Conservation (phyloP, 2,888 invertebrate species). For the Slavum lentiscoides region DNA sequence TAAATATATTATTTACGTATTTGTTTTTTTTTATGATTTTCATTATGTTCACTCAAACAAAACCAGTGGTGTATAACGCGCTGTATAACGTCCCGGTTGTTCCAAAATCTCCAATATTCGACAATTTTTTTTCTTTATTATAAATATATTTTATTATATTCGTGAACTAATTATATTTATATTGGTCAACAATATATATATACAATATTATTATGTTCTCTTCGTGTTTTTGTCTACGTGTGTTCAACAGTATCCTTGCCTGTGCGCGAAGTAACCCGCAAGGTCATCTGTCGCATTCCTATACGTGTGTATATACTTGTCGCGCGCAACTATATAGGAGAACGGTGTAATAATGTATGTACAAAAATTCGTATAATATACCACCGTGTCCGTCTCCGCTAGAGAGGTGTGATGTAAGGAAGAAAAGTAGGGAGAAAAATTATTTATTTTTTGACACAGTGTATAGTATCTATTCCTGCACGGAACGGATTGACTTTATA, state of each 20-base stretch:
- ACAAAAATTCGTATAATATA: slow-evolving; percentile 17
- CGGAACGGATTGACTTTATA: not conserved
- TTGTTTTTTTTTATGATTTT: too few relatives aligned
- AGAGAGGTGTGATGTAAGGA: not conserved
- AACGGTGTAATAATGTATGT: slow-evolving; percentile 31
- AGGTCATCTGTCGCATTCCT: slow-evolving; percentile 45
- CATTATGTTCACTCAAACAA: too few relatives aligned
- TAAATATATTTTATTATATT: too few relatives aligned
- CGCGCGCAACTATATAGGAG: slow-evolving; percentile 14
- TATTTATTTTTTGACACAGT: not conserved
- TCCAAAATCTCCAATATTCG: too few relatives aligned
- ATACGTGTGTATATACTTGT: slow-evolving; percentile 32
- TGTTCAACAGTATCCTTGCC: slow-evolving; percentile 16
- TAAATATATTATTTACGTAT: too few relatives aligned
- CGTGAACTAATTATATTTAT: too few relatives aligned
- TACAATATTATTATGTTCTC: not conserved
- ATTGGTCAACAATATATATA: too few relatives aligned
- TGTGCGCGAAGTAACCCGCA: slow-evolving; percentile 10
- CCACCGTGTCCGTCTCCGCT: not conserved
- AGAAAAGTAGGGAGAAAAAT: slow-evolving; percentile 17
- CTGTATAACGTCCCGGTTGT: too few relatives aligned
- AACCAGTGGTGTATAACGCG: too few relatives aligned
- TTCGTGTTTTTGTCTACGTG: slow-evolving; percentile 33
- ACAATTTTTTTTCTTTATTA: too few relatives aligned
- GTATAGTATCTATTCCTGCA: too few relatives aligned